These are phyloP conservation scores for Mungos mungo DNA, from an alignment of 2,113 vertebrate species.

Conservation along the genomic window DNA sequence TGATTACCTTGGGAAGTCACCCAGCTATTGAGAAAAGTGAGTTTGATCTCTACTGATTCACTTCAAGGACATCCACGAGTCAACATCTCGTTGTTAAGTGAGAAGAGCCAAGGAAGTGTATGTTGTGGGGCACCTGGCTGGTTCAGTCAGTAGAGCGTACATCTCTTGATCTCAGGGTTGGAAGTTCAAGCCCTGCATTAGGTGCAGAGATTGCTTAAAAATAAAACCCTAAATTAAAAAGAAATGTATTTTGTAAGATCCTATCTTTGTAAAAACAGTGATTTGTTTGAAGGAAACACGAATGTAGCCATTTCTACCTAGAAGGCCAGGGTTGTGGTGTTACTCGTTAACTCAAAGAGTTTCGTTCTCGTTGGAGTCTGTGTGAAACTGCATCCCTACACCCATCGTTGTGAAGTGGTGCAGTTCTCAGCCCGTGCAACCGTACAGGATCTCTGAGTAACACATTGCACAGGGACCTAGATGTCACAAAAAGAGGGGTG, in stretches of 20 bases:
- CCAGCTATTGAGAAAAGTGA: neutral
- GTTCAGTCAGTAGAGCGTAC: neutral
- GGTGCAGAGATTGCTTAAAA: neutral
- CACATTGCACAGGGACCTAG: neutral
- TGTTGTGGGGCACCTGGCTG: neutral
- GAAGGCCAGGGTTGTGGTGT: neutral
- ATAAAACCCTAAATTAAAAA: neutral
- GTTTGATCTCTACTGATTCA: neutral
- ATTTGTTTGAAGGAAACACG: neutral
- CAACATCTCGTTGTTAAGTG: neutral
- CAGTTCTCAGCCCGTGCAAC: neutral
- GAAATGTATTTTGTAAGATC: neutral
- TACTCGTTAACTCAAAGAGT: neutral
- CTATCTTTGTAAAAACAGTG: neutral
- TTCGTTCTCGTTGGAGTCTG: neutral
- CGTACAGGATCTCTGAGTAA: neutral
- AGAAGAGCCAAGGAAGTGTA: neutral
- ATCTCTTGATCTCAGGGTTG: neutral
- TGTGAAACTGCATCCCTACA: neutral
- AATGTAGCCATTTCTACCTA: neutral
- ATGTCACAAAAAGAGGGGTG: neutral
- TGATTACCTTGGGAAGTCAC: neutral
- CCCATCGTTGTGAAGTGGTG: neutral
- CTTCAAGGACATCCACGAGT: neutral
- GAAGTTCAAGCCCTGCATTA: neutral